Percentiles rank a stretch among this genome's conserved stretches.
phyloP scores from a whole-genome alignment of 2,797 vertebrate species.

The Hirundo rustica region DNA sequence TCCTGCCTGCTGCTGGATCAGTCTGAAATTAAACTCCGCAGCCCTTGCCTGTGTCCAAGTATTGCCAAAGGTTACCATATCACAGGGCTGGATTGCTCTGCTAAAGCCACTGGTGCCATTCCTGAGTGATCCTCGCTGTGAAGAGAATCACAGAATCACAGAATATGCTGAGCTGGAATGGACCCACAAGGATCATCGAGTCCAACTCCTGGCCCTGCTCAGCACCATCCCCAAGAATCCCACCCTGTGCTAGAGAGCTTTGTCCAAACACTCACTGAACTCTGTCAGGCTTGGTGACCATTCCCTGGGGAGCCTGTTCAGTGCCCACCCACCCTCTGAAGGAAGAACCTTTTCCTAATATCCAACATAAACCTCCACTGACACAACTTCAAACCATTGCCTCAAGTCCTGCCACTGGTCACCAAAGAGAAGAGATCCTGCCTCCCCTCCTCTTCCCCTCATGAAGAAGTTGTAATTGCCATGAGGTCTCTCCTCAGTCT shows the following conservation, averaged over 20 bases:
- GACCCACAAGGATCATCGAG: background rate
- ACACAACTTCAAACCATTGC: background rate
- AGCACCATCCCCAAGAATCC: background rate
- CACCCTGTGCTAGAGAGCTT: background rate
- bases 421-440: background rate
- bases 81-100: background rate
- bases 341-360: background rate
- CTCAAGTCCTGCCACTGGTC: background rate
- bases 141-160: background rate
- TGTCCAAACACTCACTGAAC: background rate
- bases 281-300: background rate
- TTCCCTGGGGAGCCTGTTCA: background rate
- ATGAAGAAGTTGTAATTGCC: background rate
- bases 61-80: background rate
- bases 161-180: background rate
- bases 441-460: background rate
- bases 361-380: background rate
- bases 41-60: background rate
- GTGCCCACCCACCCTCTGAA: background rate
- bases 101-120: background rate
- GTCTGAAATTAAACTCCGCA: constrained; percentile 22
- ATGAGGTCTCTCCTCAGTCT: background rate
- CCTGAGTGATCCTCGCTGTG: background rate
- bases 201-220: background rate
- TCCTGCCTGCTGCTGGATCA: constrained; percentile 21